Conservation (phyloP, 2,113 vertebrate genomes). For the Zootoca vivipara region DNA sequence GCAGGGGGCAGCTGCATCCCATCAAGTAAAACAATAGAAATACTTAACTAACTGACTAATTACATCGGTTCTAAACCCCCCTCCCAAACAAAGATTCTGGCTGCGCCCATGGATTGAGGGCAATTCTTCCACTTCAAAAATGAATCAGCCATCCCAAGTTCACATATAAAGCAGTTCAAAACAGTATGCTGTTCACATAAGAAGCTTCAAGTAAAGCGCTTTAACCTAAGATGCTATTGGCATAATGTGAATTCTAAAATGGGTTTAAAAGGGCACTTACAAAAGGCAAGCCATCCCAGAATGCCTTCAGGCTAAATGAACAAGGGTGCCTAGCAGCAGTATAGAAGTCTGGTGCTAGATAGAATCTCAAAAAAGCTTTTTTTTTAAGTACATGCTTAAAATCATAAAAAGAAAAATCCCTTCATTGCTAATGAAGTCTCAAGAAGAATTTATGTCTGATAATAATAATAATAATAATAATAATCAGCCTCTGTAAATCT, state of each 20-base stretch:
- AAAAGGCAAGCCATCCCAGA: neutral
- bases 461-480: neutral
- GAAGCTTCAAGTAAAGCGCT: neutral
- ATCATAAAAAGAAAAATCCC: neutral
- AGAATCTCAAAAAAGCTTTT: neutral
- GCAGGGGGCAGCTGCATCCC: too few species aligned
- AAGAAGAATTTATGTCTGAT: neutral
- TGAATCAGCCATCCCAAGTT: neutral
- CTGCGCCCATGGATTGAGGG: neutral
- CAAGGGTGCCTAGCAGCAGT: neutral
- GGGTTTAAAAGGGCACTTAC: neutral
- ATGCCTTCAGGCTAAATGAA: neutral
- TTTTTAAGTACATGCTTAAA: neutral
- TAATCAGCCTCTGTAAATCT: neutral
- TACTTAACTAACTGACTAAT: too few species aligned
- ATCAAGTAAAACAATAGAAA: too few species aligned
- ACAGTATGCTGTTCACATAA: neutral
- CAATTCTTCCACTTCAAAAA: slow-evolving; percentile 1
- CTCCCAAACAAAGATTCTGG: too few species aligned
- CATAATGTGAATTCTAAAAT: neutral
- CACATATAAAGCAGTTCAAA: neutral
- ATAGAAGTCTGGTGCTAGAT: too few species aligned
- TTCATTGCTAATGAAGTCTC: neutral
- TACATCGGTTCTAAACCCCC: too few species aligned
- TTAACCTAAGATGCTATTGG: neutral